Evolutionary conservation across 1,140 invertebrate species (phyloP), one percentile per base, ranked within the genome.

Genomic region (Agraylea sexmaculata): DNA sequence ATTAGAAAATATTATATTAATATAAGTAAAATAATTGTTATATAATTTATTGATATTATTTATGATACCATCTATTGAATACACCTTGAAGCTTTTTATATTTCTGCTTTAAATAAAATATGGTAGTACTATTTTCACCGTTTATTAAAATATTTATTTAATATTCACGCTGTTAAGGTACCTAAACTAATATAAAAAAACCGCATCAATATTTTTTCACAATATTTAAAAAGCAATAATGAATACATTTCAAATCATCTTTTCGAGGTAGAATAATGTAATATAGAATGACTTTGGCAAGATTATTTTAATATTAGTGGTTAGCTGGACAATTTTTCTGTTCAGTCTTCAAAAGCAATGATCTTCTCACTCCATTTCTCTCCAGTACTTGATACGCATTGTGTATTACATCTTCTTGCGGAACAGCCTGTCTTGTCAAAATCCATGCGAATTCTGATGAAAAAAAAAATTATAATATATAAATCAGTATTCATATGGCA

Each of bases 361-460:
- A 66, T 43, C 68, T 57, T 40, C 67, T 73, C 11, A 81, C 74
- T 2, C 59, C 59, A 50, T 73, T 75, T 32, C 60, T 68, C 29
- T 79, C 73, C 6, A 75, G 43, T 3, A 68, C 60, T 39, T 58
- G 51, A 49, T 78, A 78, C 0, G 74, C 74, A 39, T 69, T 70
- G 42, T 77, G 67, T 47, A 79, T 55, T 10, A 73, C 63, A 25
- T 66, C 51, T 1, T 69, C 37, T 3, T 69, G 54, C 13, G 77
- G 77, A 28, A 67, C 60, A 13, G 62, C 59, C 30, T 68, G 62
- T 53, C 78, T 68, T 0, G 76, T 76, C 22, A 82, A 56, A 28
- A 82, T 75, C 78, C 78, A 81, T 4, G 73, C 67, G 43, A 74
- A 77, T 52, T 68, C 78, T 82, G 54, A 36, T 71, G 69, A 50